Conservation (phyloP, 2,113 vertebrate species). For the Leptobrachium ailaonicum region DNA sequence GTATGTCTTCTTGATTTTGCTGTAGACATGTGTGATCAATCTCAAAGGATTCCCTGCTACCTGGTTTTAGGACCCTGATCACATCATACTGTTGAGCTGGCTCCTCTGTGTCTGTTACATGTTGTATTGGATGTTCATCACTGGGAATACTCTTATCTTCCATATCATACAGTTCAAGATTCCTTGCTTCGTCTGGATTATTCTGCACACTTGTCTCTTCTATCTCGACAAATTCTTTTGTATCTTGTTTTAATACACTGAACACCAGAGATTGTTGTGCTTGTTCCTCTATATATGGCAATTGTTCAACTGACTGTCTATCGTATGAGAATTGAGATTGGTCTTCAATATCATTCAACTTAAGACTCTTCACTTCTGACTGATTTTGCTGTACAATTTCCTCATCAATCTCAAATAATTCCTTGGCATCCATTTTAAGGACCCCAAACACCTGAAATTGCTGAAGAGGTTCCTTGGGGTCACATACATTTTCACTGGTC, state of each 20-base stretch:
- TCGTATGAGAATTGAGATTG: not conserved
- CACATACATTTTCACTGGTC: not conserved
- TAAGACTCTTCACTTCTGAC: not conserved
- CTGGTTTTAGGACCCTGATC: not conserved
- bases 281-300: not conserved
- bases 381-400: not conserved
- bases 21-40: fast-evolving
- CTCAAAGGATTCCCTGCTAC: not conserved
- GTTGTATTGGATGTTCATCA: not conserved
- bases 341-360: not conserved
- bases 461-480: not conserved
- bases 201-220: not conserved
- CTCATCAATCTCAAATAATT: not conserved
- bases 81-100: not conserved
- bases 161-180: not conserved
- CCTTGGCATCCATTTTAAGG: not conserved
- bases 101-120: not conserved
- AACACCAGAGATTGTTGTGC: not conserved
- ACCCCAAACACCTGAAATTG: not conserved
- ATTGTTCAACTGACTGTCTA: not conserved
- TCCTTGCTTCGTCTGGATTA: not conserved
- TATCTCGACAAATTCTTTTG: not conserved
- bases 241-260: not conserved
- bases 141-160: not conserved
- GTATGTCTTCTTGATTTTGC: not conserved